Evolutionary conservation across 1,140 invertebrate species (phyloP).

Genomic region (Brachystomella parvula): DNA sequence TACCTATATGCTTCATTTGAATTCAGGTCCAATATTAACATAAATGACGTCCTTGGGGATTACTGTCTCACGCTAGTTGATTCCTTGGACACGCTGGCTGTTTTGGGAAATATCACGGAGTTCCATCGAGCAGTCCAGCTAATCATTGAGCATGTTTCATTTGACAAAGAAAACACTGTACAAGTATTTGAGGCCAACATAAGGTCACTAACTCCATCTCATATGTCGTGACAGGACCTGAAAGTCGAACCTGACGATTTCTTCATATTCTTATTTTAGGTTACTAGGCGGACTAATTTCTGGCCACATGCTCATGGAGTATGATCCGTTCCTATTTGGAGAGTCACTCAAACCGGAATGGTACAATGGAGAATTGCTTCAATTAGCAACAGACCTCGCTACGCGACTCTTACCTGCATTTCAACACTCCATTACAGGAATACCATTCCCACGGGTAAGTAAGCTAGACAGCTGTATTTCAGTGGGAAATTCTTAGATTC

Average conservation of each 20-base stretch:
- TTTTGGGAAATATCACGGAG: conserved; percentile 56
- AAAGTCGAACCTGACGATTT: not conserved
- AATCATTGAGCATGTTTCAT: conserved; percentile 54
- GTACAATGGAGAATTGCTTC: conserved; percentile 55
- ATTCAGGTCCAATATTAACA: conserved; percentile 60
- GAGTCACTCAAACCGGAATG: conserved; percentile 47
- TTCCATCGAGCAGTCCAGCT: conserved; percentile 56
- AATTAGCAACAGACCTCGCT: conserved; percentile 56
- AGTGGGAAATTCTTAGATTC: too few relatives aligned
- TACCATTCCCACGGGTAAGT: conserved; percentile 55
- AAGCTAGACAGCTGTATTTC: too few relatives aligned
- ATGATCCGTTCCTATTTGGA: conserved; percentile 53
- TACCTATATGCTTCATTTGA: conserved; percentile 13
- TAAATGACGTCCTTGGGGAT: conserved; percentile 64
- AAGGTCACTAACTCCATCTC: conserved; percentile 44
- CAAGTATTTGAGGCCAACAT: conserved; percentile 66
- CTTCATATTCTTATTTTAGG: conserved; percentile 41
- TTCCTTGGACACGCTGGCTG: conserved; percentile 56
- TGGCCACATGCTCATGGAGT: conserved; percentile 58
- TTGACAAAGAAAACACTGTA: conserved; percentile 57
- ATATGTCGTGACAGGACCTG: too few relatives aligned
- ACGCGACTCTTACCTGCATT: conserved; percentile 55
- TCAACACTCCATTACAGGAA: conserved; percentile 50
- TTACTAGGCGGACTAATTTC: conserved; percentile 58
- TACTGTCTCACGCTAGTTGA: conserved; percentile 62